These are phyloP conservation scores for Geotrupes spiniger DNA, from an alignment of 2,888 invertebrate species.

Conservation along the genomic window DNA sequence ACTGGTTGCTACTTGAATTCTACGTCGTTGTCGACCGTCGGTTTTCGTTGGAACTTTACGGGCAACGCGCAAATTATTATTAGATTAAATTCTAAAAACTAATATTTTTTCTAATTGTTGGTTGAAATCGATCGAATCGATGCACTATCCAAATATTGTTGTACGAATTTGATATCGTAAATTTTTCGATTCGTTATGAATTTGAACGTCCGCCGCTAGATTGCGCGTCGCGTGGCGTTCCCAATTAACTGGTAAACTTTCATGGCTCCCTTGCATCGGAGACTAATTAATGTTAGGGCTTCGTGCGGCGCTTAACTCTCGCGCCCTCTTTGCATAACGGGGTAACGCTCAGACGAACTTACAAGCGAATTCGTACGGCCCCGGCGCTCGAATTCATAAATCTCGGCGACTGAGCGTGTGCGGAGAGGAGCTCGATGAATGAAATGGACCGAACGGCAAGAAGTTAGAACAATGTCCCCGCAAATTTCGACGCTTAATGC, in stretches of 20 bases:
- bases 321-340: slow-evolving; percentile 23
- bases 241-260: slow-evolving; percentile 55
- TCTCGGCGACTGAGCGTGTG: slow-evolving; percentile 37
- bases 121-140: no score
- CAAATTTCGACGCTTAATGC: slow-evolving; percentile 29
- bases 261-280: slow-evolving; percentile 50
- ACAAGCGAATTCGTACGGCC: slow-evolving; percentile 39
- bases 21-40: no score
- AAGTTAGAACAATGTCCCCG: slow-evolving; percentile 30
- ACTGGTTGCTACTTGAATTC: no score
- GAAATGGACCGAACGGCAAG: slow-evolving; percentile 31
- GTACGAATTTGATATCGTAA: no score
- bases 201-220: no score
- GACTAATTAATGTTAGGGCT: slow-evolving; percentile 49
- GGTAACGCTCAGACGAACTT: slow-evolving; percentile 27
- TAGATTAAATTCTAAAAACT: no score
- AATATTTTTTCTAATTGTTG: no score
- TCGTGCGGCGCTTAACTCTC: slow-evolving; percentile 32
- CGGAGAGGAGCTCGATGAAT: slow-evolving; percentile 29
- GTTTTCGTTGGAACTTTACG: no score
- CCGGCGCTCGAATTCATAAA: slow-evolving; percentile 44
- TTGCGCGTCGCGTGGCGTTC: slow-evolving; percentile 36
- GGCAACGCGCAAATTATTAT: no score
- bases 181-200: no score
- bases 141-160: no score